These are phyloP conservation scores for Noctua janthe DNA, from an alignment of 2,888 invertebrate species.

Conservation along the genomic window DNA sequence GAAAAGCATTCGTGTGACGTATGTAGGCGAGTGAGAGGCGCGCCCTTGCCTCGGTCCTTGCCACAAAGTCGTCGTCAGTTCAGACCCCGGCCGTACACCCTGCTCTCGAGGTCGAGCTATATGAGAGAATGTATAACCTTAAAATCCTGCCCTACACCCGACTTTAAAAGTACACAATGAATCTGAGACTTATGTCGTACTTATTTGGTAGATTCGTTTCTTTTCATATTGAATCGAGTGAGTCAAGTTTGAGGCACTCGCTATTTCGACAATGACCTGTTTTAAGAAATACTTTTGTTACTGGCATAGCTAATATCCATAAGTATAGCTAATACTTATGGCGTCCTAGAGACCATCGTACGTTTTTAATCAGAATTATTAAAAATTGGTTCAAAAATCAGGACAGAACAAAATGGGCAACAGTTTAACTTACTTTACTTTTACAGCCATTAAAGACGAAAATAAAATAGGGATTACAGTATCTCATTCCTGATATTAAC, in stretches of 20 bases:
- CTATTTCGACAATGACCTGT: constrained; percentile 13
- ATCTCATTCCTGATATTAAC: not conserved
- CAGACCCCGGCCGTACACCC: constrained; percentile 79
- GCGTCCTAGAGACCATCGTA: not conserved
- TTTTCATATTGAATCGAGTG: constrained; percentile 17
- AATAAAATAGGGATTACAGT: not conserved
- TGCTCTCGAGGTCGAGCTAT: constrained; percentile 70
- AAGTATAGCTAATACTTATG: not conserved
- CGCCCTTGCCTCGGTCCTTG: constrained; percentile 86
- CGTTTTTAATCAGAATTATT: not conserved
- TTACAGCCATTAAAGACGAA: not conserved
- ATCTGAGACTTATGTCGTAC: constrained; percentile 12
- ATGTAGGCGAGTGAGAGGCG: constrained; percentile 85
- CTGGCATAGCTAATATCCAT: not conserved
- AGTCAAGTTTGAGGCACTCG: constrained; percentile 3
- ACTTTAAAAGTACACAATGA: constrained; percentile 17
- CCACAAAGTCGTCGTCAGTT: constrained; percentile 83
- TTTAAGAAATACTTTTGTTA: constrained; percentile 3
- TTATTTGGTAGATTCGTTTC: constrained; percentile 8
- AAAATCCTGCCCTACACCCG: constrained; percentile 65
- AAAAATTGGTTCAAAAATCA: not conserved
- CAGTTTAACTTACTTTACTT: not conserved
- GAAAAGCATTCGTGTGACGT: constrained; percentile 79
- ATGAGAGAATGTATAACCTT: constrained; percentile 83
- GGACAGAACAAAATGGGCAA: not conserved